Percentiles rank a stretch among this genome's conserved stretches.
Evolutionary conservation across 2,113 vertebrate genomes (phyloP).

Genomic region (Carlito syrichta): DNA sequence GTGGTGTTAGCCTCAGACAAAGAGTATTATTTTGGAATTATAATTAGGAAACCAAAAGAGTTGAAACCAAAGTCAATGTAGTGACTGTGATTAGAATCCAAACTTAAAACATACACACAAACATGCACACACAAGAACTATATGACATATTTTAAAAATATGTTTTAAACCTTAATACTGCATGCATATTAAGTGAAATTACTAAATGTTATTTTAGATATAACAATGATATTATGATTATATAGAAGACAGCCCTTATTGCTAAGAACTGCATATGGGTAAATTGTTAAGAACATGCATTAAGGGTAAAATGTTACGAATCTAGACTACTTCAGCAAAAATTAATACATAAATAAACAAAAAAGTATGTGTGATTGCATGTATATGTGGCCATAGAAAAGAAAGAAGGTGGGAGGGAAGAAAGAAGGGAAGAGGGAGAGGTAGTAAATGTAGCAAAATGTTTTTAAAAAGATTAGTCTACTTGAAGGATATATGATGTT

Average conservation of each 20-base stretch:
- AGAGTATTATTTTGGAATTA: not conserved
- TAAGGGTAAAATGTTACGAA: not conserved
- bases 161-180: not conserved
- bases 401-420: not conserved
- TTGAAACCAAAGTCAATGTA: not conserved
- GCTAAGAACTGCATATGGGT: not conserved
- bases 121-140: not conserved
- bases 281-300: too few relatives aligned
- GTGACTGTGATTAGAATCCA: not conserved
- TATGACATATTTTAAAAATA: not conserved
- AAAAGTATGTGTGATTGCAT: not conserved
- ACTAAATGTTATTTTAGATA: not conserved
- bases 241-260: not conserved
- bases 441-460: not conserved
- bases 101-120: not conserved
- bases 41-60: not conserved
- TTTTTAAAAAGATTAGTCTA: not conserved
- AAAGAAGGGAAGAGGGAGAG: not conserved
- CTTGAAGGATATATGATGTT: not conserved
- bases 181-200: not conserved
- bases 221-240: not conserved
- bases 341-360: not conserved
- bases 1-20: not conserved
- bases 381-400: not conserved
- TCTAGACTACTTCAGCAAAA: not conserved